Evolutionary conservation across 2,113 vertebrate species (phyloP).

Genomic region (Strix aluco): DNA sequence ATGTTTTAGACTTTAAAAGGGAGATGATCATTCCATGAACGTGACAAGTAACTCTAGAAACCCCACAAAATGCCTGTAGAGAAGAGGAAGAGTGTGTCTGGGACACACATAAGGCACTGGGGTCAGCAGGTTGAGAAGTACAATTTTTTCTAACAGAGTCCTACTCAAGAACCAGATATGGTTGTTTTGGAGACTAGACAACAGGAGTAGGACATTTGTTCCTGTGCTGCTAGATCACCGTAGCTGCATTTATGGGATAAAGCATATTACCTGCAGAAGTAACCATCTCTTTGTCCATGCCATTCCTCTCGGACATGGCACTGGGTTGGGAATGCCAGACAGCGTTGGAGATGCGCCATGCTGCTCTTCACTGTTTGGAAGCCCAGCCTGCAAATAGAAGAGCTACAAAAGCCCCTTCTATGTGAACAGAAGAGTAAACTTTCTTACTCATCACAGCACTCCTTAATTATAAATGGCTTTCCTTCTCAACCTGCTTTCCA

Average conservation of each 20-base stretch:
- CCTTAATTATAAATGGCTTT: not conserved
- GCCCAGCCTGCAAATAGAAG: not conserved
- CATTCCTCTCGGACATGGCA: fast-evolving
- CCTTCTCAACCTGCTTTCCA: not conserved
- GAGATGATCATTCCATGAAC: not conserved
- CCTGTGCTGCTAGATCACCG: fast-evolving
- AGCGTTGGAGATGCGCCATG: fast-evolving
- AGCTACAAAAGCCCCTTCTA: not conserved
- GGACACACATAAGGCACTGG: not conserved
- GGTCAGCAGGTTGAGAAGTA: not conserved
- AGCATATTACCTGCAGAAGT: not conserved
- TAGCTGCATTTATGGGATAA: not conserved
- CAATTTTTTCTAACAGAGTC: not conserved
- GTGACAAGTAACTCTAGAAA: not conserved
- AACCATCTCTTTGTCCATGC: not conserved
- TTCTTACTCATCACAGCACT: not conserved
- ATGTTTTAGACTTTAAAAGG: not conserved
- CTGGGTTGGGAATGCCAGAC: not conserved
- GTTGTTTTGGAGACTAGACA: not conserved
- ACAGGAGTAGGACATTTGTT: not conserved
- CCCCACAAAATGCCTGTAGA: not conserved
- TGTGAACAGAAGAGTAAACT: not conserved
- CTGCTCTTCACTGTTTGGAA: not conserved
- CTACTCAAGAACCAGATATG: not conserved
- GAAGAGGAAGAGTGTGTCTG: not conserved